These are phyloP conservation scores for Cepaea nemoralis DNA, from an alignment of 1,140 invertebrate species.

Conservation along the genomic window DNA sequence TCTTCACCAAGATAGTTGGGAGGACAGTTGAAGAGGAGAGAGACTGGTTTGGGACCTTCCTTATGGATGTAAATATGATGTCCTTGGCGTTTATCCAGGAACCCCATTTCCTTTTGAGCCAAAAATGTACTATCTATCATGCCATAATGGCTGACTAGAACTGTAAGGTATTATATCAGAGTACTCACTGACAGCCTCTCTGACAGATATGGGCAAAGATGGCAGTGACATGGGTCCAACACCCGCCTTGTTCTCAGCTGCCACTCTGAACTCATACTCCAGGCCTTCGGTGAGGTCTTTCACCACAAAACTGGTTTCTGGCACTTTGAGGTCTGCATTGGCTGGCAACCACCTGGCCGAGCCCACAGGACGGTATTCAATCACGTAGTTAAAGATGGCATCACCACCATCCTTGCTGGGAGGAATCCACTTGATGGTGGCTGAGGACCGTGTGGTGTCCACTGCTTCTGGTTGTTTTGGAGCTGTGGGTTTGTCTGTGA, in stretches of 20 bases:
- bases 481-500: conserved; percentile 72
- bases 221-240: conserved; percentile 84
- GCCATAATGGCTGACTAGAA: too few relatives aligned
- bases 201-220: conserved; percentile 79
- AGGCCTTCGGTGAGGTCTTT: conserved; percentile 88
- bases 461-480: conserved; percentile 80
- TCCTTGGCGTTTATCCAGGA: too few relatives aligned
- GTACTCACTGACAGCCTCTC: conserved; percentile 75
- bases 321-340: conserved; percentile 79
- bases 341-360: conserved; percentile 74
- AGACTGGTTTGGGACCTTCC: too few relatives aligned
- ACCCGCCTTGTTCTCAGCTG: conserved; percentile 96
- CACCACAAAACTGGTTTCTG: conserved; percentile 62
- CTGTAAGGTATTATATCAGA: too few relatives aligned
- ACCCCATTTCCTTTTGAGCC: too few relatives aligned
- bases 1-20: too few relatives aligned
- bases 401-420: conserved; percentile 91
- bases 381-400: conserved; percentile 93
- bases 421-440: conserved; percentile 90
- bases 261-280: conserved; percentile 96
- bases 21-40: too few relatives aligned
- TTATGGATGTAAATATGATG: too few relatives aligned
- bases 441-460: conserved; percentile 91
- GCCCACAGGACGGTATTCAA: conserved; percentile 91
- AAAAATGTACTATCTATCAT: too few relatives aligned